A percentile compares a stretch with the other conserved stretches of the same genome.
Conservation (phyloP, 2,113 vertebrate species). For the Cyanistes caeruleus region DNA sequence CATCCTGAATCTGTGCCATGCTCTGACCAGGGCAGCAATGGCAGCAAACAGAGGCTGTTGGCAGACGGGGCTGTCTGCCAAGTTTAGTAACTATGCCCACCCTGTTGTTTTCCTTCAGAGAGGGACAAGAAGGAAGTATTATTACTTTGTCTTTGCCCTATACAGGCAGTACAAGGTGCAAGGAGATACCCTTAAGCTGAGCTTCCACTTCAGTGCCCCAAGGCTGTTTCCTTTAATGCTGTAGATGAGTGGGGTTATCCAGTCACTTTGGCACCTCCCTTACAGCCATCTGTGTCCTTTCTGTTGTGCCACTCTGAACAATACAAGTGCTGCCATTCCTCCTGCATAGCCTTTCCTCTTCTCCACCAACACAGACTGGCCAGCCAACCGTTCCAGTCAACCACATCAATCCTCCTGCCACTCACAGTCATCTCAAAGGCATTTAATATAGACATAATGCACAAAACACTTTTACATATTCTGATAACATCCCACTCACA, state of each 20-base stretch:
- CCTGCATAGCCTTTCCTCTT: neutral
- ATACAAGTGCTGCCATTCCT: neutral
- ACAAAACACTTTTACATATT: neutral
- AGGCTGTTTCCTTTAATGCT: neutral
- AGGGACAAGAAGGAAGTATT: neutral
- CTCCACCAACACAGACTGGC: neutral
- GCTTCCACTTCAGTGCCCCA: neutral
- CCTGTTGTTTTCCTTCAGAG: neutral
- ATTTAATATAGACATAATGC: neutral
- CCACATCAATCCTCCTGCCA: neutral
- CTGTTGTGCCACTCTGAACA: neutral
- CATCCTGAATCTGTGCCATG: neutral
- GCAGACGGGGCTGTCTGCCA: neutral
- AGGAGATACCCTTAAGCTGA: neutral
- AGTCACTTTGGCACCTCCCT: neutral
- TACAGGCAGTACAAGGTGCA: neutral
- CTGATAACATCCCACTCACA: neutral
- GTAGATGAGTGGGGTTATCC: neutral
- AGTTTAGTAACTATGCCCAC: neutral
- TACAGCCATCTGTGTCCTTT: neutral
- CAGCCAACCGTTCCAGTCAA: neutral
- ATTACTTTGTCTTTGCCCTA: neutral
- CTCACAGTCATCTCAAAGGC: neutral
- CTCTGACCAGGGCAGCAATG: neutral
- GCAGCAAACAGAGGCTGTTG: neutral